Base-by-base conservation (phyloP, 1,140 invertebrate genomes). In the Paramacrobiotus metropolitanus region DNA sequence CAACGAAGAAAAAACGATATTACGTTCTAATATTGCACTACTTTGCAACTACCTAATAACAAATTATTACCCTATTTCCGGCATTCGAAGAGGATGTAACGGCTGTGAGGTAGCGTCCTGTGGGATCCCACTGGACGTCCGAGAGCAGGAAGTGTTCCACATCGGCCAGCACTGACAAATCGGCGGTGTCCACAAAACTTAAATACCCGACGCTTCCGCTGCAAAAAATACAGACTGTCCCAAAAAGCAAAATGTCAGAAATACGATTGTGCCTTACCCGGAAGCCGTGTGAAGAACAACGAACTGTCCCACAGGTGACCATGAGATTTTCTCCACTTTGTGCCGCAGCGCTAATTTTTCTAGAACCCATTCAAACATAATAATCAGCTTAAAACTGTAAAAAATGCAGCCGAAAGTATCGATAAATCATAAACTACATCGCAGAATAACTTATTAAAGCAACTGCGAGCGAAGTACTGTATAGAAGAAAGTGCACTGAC, bases 121-220 rank as follows among this genome's bases (percentile, higher is more conserved):
- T 98, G 2, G 94, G 93, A 76, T 99, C 95, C 95, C 95, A 99
- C 73, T 96, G 92, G 1, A 95, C 85, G 68, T 95, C 90, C 0
- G 88, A 92, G 66, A 85, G 84, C 78, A 87, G 77, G 73, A 89
- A 95, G 75, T 96, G 92, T 72, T 95, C 92, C 1, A 87, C 71
- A 31, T 87, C 86, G 64, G 91, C 92, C 44, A 96, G 75, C 20
- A 55, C 28, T 9, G 48, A 20, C 48, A 55, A 55, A 24, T 55
- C 48, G 15, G 48, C 48, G 15, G 48, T 55, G 24, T 55, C 48
- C 4, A 55, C 28, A 24, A 55, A 55, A 9, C 4, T 28, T 9
- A 55, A 28, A 24, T 55, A 55, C 15, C 48, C 48, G 4, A 55
- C 48, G 24, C 48, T 55, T 15, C 15, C 15, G 28, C 48, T 55